Percentiles rank a stretch among this genome's conserved stretches.
These are phyloP conservation scores for Nebria ingens DNA, from an alignment of 1,140 invertebrate genomes.

Conservation along the genomic window DNA sequence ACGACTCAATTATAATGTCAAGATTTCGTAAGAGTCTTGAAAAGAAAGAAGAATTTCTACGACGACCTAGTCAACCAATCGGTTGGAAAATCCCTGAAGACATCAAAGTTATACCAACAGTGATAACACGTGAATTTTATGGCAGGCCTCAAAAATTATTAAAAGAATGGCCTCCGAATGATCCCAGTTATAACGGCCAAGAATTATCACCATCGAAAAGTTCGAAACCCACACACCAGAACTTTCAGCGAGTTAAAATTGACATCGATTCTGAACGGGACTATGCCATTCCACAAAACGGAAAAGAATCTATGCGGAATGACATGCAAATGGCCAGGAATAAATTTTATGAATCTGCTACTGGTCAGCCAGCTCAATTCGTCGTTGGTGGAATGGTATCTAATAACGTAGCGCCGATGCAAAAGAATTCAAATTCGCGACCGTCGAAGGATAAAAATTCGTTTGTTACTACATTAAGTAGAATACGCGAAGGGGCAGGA, in stretches of 20 bases:
- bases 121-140: conserved; percentile 61
- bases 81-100: conserved; percentile 39
- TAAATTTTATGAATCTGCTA: conserved; percentile 21
- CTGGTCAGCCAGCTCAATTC: neutral
- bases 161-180: conserved; percentile 57
- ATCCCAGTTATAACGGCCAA: conserved; percentile 18
- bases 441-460: conserved; percentile 35
- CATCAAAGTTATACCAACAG: conserved; percentile 27
- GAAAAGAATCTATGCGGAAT: conserved; percentile 9
- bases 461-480: conserved; percentile 47
- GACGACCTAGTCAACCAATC: conserved; percentile 56
- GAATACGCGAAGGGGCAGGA: conserved; percentile 50
- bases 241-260: conserved; percentile 33
- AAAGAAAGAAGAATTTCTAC: conserved; percentile 78
- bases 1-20: conserved; percentile 55
- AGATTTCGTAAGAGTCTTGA: conserved; percentile 71
- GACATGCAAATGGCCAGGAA: conserved; percentile 17
- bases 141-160: conserved; percentile 63
- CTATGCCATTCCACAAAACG: conserved; percentile 14
- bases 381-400: conserved; percentile 18
- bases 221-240: conserved; percentile 33
- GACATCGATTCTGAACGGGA: conserved; percentile 34
- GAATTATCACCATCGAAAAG: conserved; percentile 27
- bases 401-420: conserved; percentile 14
- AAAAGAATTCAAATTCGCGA: conserved; percentile 15